Percentiles rank a stretch among this genome's conserved stretches.
These are phyloP conservation scores for Scolopax bukidnonensis DNA, from an alignment of 2,797 vertebrate species.

Conservation along the genomic window DNA sequence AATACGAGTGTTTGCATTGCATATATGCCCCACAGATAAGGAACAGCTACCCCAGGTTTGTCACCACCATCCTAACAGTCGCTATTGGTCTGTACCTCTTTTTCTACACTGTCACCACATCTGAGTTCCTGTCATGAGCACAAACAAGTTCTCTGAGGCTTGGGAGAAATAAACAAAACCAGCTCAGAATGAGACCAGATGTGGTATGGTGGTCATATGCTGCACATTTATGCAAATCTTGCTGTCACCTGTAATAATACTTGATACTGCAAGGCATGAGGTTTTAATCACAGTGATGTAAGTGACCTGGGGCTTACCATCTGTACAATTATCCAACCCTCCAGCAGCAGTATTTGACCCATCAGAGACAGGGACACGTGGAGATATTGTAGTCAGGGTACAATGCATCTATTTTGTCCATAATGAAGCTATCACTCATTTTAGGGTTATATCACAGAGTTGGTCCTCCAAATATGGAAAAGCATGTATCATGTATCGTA, in stretches of 20 bases:
- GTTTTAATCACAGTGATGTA: background rate
- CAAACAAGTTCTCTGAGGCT: background rate
- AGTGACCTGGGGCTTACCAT: background rate
- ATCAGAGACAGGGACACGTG: background rate
- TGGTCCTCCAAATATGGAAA: background rate
- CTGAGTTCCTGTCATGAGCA: background rate
- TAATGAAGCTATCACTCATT: background rate
- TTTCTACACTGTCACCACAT: background rate
- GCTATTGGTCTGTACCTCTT: background rate
- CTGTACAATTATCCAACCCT: background rate
- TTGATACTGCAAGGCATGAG: background rate
- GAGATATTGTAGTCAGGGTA: background rate
- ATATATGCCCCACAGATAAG: accelerated
- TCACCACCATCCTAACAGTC: background rate
- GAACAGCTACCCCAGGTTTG: background rate
- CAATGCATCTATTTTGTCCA: background rate
- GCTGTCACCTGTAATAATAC: background rate
- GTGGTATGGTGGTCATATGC: background rate
- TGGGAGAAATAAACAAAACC: background rate
- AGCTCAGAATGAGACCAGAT: background rate
- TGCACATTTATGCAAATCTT: background rate
- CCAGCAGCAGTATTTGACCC: background rate
- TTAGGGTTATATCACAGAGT: background rate
- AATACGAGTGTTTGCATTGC: background rate
- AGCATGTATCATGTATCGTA: background rate